Evolutionary conservation across 1,140 invertebrate genomes (phyloP), one percentile per base, ranked within the genome.

Genomic region (Zaprionus nigranus): DNA sequence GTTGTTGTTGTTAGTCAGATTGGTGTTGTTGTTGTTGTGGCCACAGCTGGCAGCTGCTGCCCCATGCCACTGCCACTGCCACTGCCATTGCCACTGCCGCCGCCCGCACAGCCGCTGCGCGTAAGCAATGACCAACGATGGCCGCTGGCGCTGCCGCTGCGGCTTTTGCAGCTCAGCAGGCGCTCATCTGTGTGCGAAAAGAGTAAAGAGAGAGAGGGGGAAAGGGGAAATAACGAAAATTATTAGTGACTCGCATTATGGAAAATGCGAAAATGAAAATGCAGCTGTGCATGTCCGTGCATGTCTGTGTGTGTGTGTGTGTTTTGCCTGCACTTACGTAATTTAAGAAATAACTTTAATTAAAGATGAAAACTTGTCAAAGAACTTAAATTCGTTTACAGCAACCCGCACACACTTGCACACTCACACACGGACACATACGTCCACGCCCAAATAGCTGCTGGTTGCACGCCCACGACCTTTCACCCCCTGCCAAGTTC

Each of bases 71-170:
- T 65, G 22, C 38, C 60, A 59, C 78, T 64, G 40, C 54, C 26
- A 17, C 36, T 20, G 36, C 34, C 57, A 15, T 38, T 59, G 24
- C 83, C 15, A 11, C 22, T 54, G n/a, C 43, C 62, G 24, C 83
- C 15, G 13, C 22, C 24, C 3, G 43, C 43, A 26, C 36, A 38
- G 28, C 34, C 59, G n/a, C 43, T 65, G 28, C 83, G 84, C 24
- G 83, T 90, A 13, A 92, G 78, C 58, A 92, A 30, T 4, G 91
- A 92, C 91, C 91, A 92, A 15, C 91, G 87, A 88, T 91, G 79
- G 11, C 85, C 85, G 22, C 85, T 90, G 67, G 82, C 86, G 34
- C 85, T 90, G 65, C 86, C 85, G 20, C 86, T 90, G 75, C 86
- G 85, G 69, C 81, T 90, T 72, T 88, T 91, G 58, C 90, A 82